Conservation (phyloP, 2,888 invertebrate species). For the Agrotis exclamationis region DNA sequence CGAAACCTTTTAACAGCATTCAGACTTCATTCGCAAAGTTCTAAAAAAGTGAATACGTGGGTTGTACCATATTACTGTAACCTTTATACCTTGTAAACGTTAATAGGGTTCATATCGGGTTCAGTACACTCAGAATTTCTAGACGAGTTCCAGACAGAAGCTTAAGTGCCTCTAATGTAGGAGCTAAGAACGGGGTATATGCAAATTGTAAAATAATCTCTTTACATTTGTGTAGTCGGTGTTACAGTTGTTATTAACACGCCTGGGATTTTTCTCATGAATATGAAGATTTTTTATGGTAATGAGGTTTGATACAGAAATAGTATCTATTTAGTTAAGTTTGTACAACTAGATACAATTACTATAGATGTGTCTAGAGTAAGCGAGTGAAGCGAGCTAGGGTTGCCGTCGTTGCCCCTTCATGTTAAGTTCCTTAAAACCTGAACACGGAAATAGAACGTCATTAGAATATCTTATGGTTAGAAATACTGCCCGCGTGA, state of each 20-base stretch:
- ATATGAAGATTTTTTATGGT: slow-evolving; percentile 24
- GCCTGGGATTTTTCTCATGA: slow-evolving; percentile 25
- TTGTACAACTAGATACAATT: too few species aligned
- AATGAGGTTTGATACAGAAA: slow-evolving; percentile 2
- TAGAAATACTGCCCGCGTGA: too few species aligned
- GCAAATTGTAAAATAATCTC: slow-evolving; percentile 50
- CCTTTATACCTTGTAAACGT: slow-evolving; percentile 24
- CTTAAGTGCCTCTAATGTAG: slow-evolving; percentile 41
- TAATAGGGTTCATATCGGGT: slow-evolving; percentile 43
- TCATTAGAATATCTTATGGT: not conserved
- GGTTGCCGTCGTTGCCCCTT: too few species aligned
- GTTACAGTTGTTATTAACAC: slow-evolving; percentile 27
- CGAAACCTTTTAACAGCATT: slow-evolving; percentile 12
- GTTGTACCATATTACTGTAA: slow-evolving; percentile 19
- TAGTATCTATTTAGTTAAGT: too few species aligned
- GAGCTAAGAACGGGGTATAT: slow-evolving; percentile 43
- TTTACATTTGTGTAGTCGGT: slow-evolving; percentile 28
- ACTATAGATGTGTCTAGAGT: too few species aligned
- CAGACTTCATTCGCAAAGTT: slow-evolving; percentile 23
- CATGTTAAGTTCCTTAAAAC: too few species aligned
- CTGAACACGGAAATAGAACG: too few species aligned
- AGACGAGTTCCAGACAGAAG: slow-evolving; percentile 35
- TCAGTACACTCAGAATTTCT: slow-evolving; percentile 44
- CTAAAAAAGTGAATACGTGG: slow-evolving; percentile 10
- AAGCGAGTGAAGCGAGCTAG: too few species aligned